Percentiles rank a stretch among this genome's conserved stretches.
Evolutionary conservation across 1,140 invertebrate genomes (phyloP).

Genomic region (Drosophila insularis): DNA sequence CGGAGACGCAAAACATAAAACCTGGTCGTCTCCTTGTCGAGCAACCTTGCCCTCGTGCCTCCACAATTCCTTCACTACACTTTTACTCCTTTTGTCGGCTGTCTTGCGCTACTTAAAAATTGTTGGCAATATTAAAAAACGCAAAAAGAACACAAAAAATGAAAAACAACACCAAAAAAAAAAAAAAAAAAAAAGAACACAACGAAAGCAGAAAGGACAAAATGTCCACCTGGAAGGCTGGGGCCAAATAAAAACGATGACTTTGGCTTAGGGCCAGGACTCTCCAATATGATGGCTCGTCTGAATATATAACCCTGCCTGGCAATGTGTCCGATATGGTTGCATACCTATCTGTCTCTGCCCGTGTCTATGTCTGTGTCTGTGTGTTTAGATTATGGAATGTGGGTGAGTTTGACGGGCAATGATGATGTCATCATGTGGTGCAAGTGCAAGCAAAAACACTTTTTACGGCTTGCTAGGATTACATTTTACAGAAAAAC

Average conservation of each 20-base stretch:
- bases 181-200: background rate
- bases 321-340: background rate
- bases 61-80: conserved; percentile 47
- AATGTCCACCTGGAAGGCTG: background rate
- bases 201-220: background rate
- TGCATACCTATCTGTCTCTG: background rate
- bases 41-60: conserved; percentile 11
- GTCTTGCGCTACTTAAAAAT: conserved; percentile 76
- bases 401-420: background rate
- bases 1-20: conserved; percentile 28
- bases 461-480: background rate
- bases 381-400: background rate
- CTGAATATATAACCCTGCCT: conserved; percentile 31
- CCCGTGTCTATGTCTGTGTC: too few relatives aligned
- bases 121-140: conserved; percentile 65
- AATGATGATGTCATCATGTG: conserved; percentile 2
- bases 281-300: conserved; percentile 36
- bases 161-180: too few relatives aligned
- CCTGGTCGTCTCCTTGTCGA: conserved; percentile 33
- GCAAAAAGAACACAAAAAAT: conserved; percentile 22
- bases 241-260: conserved; percentile 26
- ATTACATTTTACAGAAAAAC: background rate
- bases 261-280: conserved; percentile 4
- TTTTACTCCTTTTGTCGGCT: conserved; percentile 10
- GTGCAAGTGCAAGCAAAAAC: background rate